Conservation (phyloP, 2,888 invertebrate genomes). For the Melangyna quadrimaculata region DNA sequence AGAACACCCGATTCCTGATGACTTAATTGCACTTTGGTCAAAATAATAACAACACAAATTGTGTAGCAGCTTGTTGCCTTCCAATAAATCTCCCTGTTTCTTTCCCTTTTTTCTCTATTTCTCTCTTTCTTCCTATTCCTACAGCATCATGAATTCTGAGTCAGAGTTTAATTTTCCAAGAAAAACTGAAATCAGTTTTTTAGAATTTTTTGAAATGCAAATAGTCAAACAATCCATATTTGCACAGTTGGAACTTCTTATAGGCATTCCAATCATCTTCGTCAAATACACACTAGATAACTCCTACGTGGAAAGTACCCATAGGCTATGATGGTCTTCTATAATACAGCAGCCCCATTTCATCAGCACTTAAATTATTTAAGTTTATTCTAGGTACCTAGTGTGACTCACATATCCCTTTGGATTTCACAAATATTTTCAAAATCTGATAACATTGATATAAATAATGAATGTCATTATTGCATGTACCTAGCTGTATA, state of each 20-base stretch:
- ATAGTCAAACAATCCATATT: background rate
- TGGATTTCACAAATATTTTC: background rate
- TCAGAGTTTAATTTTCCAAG: background rate
- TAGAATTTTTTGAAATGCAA: background rate
- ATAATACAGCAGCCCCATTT: no score
- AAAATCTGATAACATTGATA: background rate
- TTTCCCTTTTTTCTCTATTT: no score
- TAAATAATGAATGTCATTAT: no score
- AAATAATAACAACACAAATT: background rate
- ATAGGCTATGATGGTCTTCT: background rate
- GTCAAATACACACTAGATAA: background rate
- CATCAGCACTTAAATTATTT: background rate
- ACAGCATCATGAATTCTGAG: no score
- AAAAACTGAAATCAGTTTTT: background rate
- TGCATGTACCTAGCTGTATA: no score
- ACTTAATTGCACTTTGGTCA: background rate
- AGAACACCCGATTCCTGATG: background rate
- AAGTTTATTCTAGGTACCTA: no score
- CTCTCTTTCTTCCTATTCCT: no score
- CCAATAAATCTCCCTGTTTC: no score
- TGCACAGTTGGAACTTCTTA: background rate
- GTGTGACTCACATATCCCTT: background rate
- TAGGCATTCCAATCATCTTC: background rate
- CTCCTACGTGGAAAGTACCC: no score
- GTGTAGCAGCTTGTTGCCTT: background rate